phyloP scores from a whole-genome alignment of 2,888 invertebrate genomes.

The Nymphalis polychloros region DNA sequence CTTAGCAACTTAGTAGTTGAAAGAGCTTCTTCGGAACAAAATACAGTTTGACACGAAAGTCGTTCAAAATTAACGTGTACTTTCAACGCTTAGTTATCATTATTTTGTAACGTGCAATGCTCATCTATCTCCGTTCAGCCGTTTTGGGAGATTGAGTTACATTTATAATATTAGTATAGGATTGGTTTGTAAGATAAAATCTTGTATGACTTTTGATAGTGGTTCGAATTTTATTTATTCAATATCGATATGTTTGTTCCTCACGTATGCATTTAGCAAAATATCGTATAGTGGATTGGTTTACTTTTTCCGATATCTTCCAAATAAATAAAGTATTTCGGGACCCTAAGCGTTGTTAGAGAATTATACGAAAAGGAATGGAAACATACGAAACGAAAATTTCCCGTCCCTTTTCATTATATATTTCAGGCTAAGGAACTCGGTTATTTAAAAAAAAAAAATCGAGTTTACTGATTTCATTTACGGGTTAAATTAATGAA shows the following conservation, averaged over 20 bases:
- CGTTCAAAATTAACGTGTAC: no score
- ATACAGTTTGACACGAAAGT: no score
- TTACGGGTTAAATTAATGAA: not conserved
- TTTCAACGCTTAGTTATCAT: no score
- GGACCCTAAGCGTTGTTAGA: not conserved
- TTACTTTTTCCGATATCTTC: constrained; percentile 20
- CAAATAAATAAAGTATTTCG: constrained; percentile 9
- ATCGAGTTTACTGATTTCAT: no score
- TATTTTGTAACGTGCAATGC: not conserved
- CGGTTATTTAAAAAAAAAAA: not conserved
- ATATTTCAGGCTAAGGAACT: no score
- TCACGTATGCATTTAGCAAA: constrained; percentile 23
- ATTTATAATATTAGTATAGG: not conserved
- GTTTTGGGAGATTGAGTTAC: no score
- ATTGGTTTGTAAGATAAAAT: constrained; percentile 16
- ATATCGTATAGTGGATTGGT: constrained; percentile 13
- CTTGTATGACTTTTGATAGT: constrained; percentile 7
- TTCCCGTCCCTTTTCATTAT: no score
- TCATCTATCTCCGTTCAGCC: not conserved
- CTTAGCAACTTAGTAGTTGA: no score
- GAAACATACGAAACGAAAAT: not conserved
- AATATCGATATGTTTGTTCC: constrained; percentile 20
- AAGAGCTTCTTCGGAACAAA: no score
- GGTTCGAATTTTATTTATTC: constrained; percentile 26
- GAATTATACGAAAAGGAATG: constrained; percentile 1